phyloP scores from a whole-genome alignment of 2,113 vertebrate species.

The Misgurnus mizolepis region DNA sequence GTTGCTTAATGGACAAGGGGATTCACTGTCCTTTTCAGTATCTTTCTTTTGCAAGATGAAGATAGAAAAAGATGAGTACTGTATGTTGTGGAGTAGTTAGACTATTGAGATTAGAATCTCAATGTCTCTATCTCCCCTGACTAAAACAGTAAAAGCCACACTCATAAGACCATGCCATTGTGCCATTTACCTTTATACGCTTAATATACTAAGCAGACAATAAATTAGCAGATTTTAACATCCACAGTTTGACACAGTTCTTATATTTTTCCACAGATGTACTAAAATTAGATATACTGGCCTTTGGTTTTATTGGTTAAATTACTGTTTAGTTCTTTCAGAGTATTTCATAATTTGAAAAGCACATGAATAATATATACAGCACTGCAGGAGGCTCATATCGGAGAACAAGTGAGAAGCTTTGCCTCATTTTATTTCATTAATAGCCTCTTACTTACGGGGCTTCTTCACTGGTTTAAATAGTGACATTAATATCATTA shows the following conservation, averaged over 20 bases:
- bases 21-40: neutral
- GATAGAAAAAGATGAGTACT: conserved; percentile 25
- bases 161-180: neutral
- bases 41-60: conserved; percentile 3
- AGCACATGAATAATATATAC: conserved; percentile 3
- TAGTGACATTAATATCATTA: neutral
- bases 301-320: too few relatives aligned
- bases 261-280: too few relatives aligned
- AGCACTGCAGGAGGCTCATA: neutral
- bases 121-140: neutral
- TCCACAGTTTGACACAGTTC: too few relatives aligned
- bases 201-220: too few relatives aligned
- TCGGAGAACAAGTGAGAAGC: neutral
- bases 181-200: neutral
- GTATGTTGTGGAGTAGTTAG: conserved; percentile 29
- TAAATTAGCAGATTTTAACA: too few relatives aligned
- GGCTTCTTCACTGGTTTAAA: neutral
- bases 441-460: neutral
- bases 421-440: neutral
- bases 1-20: conserved; percentile 4
- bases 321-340: neutral
- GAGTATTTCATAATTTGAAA: conserved; percentile 4
- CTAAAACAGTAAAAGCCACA: neutral
- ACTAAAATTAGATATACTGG: too few relatives aligned
- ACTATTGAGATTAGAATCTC: neutral